Evolutionary conservation across 2,797 vertebrate genomes (phyloP), one percentile per base, ranked within the genome.

Genomic region (Australoheros facetus): DNA sequence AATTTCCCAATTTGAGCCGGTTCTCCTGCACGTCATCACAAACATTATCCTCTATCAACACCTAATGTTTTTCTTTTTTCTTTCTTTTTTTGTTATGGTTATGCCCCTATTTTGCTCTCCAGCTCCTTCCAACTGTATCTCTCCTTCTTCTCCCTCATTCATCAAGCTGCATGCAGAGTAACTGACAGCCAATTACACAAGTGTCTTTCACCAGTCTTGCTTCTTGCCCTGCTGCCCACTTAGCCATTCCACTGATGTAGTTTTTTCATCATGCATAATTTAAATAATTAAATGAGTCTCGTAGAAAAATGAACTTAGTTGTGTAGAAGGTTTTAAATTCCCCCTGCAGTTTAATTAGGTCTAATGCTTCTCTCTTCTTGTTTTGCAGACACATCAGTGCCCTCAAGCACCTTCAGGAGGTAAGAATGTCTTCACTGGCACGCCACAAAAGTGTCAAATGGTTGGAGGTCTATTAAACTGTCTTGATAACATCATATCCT

Each of bases 341-440:
- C n/a, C 64, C 78, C 75, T 11, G 42, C 4, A 17, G 66, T 82
- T 56, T 66, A 23, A 59, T 77, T 58, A 56, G 51, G 77, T 79
- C 7, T 53, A 55, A n/a, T 79, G 58, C 53, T 83, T 78, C 56
- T 60, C 23, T 85, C 10, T 80, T 62, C 75, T 94, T 77, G 90
- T 88, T 96, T 93, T 95, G 77, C 95, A 99, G 98, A 84, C 98
- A 98, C 0, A 96, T 98, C 88, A 96, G 96, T 80, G 91, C 94
- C 86, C 95, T 99, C 84, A 97, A 96, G 91, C 92, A 95, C 85
- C 94, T 99, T 87, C 78, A 92, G 78, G 94, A 92, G 95, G 98
- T 99, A 95, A 84, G 90, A 79, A 75, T 77, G 66, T 28, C 54
- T 42, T 34, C 4, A 3, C 51, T 26, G 5, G 10, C 28, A 48